Evolutionary conservation across 37 sponge, comb jelly and placozoan species (phyloP).

Genomic region (Ephydatia muelleri): DNA sequence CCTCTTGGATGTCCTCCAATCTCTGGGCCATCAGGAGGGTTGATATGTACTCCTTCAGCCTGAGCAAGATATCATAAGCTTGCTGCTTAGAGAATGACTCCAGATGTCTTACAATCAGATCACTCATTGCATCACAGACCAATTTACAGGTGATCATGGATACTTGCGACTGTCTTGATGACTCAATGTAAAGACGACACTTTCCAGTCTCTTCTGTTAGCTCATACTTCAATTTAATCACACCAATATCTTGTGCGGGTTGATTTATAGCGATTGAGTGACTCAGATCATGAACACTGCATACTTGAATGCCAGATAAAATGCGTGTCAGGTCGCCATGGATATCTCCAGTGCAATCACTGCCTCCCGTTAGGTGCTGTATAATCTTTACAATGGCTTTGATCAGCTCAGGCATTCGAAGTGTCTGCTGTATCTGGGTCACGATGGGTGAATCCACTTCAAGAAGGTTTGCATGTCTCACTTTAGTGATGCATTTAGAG

Average conservation of each 20-base stretch:
- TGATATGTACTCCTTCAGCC: not conserved
- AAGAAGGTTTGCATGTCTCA: not conserved
- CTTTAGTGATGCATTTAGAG: not conserved
- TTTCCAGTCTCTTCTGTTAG: not conserved
- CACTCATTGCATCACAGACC: not conserved
- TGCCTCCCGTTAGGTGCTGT: not conserved
- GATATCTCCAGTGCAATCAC: not conserved
- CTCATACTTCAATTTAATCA: not conserved
- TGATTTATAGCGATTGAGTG: not conserved
- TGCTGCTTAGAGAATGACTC: not conserved
- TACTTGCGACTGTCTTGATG: not conserved
- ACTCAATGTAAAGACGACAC: not conserved
- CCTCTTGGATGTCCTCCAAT: not conserved
- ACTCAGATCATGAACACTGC: not conserved
- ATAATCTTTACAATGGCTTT: not conserved
- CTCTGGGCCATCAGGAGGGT: not conserved
- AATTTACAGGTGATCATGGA: not conserved
- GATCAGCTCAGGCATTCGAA: not conserved
- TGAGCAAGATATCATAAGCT: not conserved
- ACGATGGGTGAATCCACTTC: not conserved
- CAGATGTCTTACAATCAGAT: not conserved
- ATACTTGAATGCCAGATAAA: not conserved
- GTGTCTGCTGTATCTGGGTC: not conserved
- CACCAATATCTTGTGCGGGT: not conserved
- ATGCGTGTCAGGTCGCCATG: not conserved